Base-by-base conservation (phyloP, 2,113 vertebrate species). In the Ptychochromis oligacanthus region DNA sequence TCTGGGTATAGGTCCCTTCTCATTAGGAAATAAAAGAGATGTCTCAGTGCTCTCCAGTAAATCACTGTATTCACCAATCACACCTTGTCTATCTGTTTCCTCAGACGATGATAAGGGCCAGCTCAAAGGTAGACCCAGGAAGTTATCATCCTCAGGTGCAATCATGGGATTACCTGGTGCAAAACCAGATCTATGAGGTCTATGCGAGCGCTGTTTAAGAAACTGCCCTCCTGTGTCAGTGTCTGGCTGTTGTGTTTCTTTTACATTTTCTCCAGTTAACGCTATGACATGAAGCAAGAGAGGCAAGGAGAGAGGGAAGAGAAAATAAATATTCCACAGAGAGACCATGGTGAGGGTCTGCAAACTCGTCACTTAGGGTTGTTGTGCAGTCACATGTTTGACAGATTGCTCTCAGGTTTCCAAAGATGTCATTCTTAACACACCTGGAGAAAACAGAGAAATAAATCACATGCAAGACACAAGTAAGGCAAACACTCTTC, bases 21-120 rank as follows among this genome's bases (percentile, higher is more conserved):
- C 90, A 52, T 77, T 28, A 13, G 52, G 38, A 79, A 75, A 34
- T 52, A 77, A 57, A 49, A 49, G 17, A 28, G 85, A 70, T 3
- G 40, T 26, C 36, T 91, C 88, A 38, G 80, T 72, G 49, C 52
- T 80, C 4, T 88, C 91, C 26, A 84, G 83, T 38, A 81, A 38
- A 72, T 93, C 91, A 14, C 59, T 10, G 10, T 95, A 93, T 90
- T 95, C 94, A 46, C 92, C 94, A 38, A 94, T 85, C 64, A 91
- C 90, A 28, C 91, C 94, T 85, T 93, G 91, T 49, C 78, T 80
- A 20, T 89, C 84, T 14, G 26, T 60, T 36, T 91, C 90, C 65
- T 93, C 91, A 38, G 85, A 77, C 64, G 90, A 93, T 0, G 59
- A 75, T 8, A 14, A 79, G 7, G 82, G 57, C 87, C 88, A 91